A percentile compares a stretch with the other conserved stretches of the same genome.
phyloP scores from a whole-genome alignment of 2,888 invertebrate genomes.

The Campoplex nolae region DNA sequence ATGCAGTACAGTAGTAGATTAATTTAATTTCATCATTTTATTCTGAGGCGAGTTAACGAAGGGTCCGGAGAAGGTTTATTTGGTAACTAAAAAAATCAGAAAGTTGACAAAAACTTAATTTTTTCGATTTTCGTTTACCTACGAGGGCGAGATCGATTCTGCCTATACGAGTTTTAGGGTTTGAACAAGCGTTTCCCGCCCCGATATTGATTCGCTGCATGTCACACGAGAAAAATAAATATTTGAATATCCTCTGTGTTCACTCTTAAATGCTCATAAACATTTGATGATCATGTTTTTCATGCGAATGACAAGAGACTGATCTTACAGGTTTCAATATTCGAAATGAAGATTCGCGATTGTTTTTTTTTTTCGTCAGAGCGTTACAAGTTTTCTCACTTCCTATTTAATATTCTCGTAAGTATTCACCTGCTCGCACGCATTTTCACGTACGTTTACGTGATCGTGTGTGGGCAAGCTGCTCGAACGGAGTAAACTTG shows the following conservation, averaged over 20 bases:
- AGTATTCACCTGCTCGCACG: slow-evolving; percentile 46
- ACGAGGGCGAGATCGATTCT: too few relatives aligned
- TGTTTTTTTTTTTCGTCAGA: slow-evolving; percentile 8
- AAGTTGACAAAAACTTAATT: too few relatives aligned
- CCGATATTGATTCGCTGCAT: not conserved
- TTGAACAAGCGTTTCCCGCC: not conserved
- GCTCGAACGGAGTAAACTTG: slow-evolving; percentile 48
- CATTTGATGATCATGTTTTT: not conserved
- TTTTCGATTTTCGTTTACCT: too few relatives aligned
- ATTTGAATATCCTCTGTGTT: not conserved
- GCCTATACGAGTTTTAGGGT: too few relatives aligned
- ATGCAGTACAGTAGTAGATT: too few relatives aligned
- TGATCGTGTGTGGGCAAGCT: slow-evolving; percentile 15
- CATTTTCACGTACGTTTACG: slow-evolving; percentile 1
- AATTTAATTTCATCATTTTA: too few relatives aligned
- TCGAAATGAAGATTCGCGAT: not conserved
- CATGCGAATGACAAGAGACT: not conserved
- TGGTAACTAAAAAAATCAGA: too few relatives aligned
- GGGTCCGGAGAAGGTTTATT: too few relatives aligned
- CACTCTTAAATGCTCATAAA: not conserved
- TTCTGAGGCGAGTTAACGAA: too few relatives aligned
- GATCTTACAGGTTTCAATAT: not conserved
- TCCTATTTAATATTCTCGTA: slow-evolving; percentile 8
- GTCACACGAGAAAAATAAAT: not conserved
- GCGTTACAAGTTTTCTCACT: slow-evolving; percentile 17